phyloP scores from a whole-genome alignment of 2,888 invertebrate genomes.

The Portevinia maculata region DNA sequence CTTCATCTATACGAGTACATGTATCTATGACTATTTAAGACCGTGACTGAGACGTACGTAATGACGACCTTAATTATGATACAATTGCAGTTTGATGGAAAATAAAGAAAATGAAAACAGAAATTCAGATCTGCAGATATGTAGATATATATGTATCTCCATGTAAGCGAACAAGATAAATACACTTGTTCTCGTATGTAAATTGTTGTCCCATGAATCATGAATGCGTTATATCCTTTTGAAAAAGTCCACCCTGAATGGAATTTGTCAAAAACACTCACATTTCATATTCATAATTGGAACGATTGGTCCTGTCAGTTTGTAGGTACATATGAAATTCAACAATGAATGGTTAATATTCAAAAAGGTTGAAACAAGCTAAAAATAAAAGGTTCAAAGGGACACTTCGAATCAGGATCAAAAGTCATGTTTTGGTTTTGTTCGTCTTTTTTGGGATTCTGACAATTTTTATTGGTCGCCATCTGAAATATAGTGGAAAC shows the following conservation, averaged over 20 bases:
- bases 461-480: conserved; percentile 32
- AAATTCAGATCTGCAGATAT: conserved; percentile 29
- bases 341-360: background rate
- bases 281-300: conserved; percentile 52
- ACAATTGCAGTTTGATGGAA: conserved; percentile 18
- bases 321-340: conserved; percentile 10
- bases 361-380: background rate
- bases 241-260: conserved; percentile 24
- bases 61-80: conserved; percentile 16
- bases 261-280: conserved; percentile 33
- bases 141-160: background rate
- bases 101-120: background rate
- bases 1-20: background rate
- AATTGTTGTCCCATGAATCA: conserved; percentile 37
- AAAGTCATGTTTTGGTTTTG: conserved; percentile 34
- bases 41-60: background rate
- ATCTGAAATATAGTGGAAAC: conserved; percentile 34
- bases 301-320: conserved; percentile 38
- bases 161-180: background rate
- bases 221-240: conserved; percentile 23
- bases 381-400: conserved; percentile 33
- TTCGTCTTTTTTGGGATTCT: conserved; percentile 8
- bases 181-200: conserved; percentile 7
- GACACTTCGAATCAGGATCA: conserved; percentile 40
- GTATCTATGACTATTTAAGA: background rate